Base-by-base conservation (phyloP, 30 jellyfish, hydroid and myxozoan species). In the Aurelia aurita complex sp. Pacific region DNA sequence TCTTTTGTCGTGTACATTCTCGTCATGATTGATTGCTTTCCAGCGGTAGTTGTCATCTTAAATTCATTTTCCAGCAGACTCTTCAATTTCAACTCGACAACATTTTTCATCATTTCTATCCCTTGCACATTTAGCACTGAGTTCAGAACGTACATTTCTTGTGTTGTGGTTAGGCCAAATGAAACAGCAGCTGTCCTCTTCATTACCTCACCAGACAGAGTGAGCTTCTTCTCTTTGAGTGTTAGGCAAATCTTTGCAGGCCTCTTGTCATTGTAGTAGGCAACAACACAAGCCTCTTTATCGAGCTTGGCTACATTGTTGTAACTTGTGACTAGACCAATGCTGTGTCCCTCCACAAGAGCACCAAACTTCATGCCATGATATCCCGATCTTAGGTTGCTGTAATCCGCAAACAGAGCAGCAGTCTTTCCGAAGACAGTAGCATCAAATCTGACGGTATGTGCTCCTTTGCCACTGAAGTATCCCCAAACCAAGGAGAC, bases 381-480 rank as follows among this genome's bases (percentile, higher is more conserved):
- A 78, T 79, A 73, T 15, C 87, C 87, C 14, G 87, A 19, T 74
- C 87, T 71, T 50, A 77, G 61, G 70, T 63, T 77, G 81, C 91
- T 87, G 87, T 87, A 87, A 52, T 70, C 89, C 19, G 69, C 83
- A 73, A 73, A 87, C 55, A 79, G 17, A 46, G 84, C 85, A 19
- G 89, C 91, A 17, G 73, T 66, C 90, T 83, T 85, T 54, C 97
- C 99, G 19, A 88, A 59, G 12, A 83, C 88, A 14, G 61, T 86
- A n/a, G 94, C 97, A 35, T 80, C 79, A 34, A 79, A 69, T 35
- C 79, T 66, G 61, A 87, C 5, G 42, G 79, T 82, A 50, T 87
- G 90, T 33, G 32, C 70, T 23, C 83, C 61, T 19, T 66, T 46
- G 29, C 79, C 82, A 11, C 54, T 66, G 74, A 46, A 79, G 82